Percentiles rank a stretch among this genome's conserved stretches.
Conservation (phyloP, 2,113 vertebrate species). For the Podarcis muralis region DNA sequence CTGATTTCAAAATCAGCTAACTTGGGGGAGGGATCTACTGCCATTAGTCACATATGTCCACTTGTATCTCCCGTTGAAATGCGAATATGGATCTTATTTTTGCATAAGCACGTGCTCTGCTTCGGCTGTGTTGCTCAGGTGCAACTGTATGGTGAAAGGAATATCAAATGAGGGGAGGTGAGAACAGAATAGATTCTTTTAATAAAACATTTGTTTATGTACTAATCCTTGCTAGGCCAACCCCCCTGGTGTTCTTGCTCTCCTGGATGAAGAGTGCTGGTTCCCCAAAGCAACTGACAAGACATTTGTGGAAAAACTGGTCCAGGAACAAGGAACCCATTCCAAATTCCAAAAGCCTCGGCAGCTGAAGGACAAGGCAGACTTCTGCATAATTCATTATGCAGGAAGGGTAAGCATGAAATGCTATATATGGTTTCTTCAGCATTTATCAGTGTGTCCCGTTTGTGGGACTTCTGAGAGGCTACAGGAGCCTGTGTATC, state of each 20-base stretch:
- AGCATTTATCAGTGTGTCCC: not conserved
- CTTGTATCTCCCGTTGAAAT: not conserved
- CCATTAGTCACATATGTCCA: not conserved
- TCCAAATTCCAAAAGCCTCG: slow-evolving; percentile 95
- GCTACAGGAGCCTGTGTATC: not conserved
- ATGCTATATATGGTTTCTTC: not conserved
- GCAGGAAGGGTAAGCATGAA: slow-evolving; percentile 87
- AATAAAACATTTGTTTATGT: not conserved
- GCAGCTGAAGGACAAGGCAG: slow-evolving; percentile 96
- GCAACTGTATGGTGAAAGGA: not conserved
- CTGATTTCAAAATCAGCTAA: too few relatives aligned
- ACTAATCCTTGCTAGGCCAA: slow-evolving; percentile 80
- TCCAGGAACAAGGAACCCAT: slow-evolving; percentile 96
- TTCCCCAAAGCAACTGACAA: slow-evolving; percentile 99
- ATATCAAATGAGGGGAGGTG: not conserved
- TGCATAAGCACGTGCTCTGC: not conserved
- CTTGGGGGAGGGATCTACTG: too few relatives aligned
- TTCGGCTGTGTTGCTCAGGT: not conserved
- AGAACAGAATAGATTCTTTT: not conserved
- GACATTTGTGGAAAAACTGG: slow-evolving; percentile 95
- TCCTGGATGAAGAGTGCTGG: slow-evolving; percentile 98
- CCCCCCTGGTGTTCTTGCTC: slow-evolving; percentile 92
- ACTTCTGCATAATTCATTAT: slow-evolving; percentile 98
- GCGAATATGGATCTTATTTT: not conserved
- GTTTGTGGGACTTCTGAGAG: not conserved